A percentile compares a stretch with the other conserved stretches of the same genome.
phyloP scores from a whole-genome alignment of 2,888 invertebrate species.

The Syrista parreyssii region DNA sequence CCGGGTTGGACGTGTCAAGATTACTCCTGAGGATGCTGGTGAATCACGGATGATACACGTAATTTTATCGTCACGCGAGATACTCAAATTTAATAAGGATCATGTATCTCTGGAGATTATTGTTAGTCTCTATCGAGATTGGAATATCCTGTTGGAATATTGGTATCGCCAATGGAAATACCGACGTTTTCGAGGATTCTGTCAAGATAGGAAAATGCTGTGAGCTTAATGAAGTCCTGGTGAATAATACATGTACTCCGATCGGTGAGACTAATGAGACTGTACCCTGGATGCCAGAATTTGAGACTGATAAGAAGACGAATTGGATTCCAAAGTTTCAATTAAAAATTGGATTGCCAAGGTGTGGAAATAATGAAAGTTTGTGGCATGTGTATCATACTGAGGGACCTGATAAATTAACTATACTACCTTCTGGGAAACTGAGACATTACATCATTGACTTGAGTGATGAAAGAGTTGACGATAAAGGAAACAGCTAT shows the following conservation, averaged over 20 bases:
- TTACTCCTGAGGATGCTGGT: background rate
- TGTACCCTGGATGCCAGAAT: conserved; percentile 53
- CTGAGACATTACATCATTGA: conserved; percentile 76
- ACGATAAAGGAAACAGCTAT: conserved; percentile 46
- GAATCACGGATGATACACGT: background rate
- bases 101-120: conserved; percentile 31
- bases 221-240: conserved; percentile 76
- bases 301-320: conserved; percentile 23
- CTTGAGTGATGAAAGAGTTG: conserved; percentile 26
- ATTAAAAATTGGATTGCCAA: conserved; percentile 53
- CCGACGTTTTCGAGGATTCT: conserved; percentile 37
- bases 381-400: conserved; percentile 57
- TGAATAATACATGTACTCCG: conserved; percentile 75
- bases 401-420: conserved; percentile 50
- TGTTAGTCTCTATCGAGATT: conserved; percentile 25
- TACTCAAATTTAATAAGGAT: background rate
- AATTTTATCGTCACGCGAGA: background rate
- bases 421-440: conserved; percentile 76
- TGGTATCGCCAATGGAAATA: conserved; percentile 21
- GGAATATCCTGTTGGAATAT: conserved; percentile 24
- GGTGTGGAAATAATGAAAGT: conserved; percentile 53
- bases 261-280: conserved; percentile 67
- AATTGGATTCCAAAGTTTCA: conserved; percentile 41
- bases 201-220: conserved; percentile 84
- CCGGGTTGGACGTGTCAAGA: background rate